phyloP scores from a whole-genome alignment of 2,113 vertebrate genomes.

The Taurulus bubalis region DNA sequence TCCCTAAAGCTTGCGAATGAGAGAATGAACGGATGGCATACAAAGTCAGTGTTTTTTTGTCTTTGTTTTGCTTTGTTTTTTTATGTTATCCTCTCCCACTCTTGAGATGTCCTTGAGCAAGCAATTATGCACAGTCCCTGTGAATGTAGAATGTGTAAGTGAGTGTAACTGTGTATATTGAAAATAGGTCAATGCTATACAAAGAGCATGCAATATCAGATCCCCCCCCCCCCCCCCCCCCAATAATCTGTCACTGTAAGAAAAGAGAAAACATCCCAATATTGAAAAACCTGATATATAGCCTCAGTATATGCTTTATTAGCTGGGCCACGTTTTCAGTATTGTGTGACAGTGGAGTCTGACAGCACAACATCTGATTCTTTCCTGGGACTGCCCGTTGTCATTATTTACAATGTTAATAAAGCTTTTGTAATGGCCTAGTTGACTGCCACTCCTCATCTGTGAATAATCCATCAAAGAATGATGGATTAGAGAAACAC shows the following conservation, averaged over 20 bases:
- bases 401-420: conserved; percentile 55
- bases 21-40: background rate
- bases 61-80: background rate
- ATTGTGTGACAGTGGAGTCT: background rate
- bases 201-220: background rate
- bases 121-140: background rate
- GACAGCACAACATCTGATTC: conserved; percentile 1
- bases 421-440: conserved; percentile 45
- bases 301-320: background rate
- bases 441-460: conserved; percentile 41
- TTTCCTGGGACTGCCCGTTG: conserved; percentile 8
- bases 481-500: conserved; percentile 35
- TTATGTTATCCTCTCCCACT: background rate
- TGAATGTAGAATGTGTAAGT: conserved; percentile 8
- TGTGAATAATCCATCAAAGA: conserved; percentile 49
- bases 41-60: background rate
- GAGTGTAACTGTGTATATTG: background rate
- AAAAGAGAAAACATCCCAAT: background rate
- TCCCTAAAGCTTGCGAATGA: background rate
- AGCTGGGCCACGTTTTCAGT: background rate
- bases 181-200: conserved; percentile 3
- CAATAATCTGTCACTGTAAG: background rate
- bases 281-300: background rate
- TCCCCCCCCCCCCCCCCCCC: no score
- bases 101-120: conserved; percentile 27